Conservation (phyloP, 2,113 vertebrate species). For the Prietella phreatophila region DNA sequence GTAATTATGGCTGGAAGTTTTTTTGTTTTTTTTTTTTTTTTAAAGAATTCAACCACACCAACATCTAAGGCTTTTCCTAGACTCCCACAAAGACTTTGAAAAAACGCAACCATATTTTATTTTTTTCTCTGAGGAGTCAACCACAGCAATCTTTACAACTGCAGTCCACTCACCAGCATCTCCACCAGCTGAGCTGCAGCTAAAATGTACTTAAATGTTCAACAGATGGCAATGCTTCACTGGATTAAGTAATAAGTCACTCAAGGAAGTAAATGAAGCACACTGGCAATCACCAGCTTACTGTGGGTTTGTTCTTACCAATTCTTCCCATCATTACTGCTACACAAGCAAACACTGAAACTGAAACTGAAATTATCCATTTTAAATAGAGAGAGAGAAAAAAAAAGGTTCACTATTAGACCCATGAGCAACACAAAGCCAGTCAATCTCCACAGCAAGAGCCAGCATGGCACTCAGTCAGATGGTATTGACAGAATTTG, state of each 20-base stretch:
- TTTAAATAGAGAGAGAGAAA: not conserved
- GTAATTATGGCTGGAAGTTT: too few relatives aligned
- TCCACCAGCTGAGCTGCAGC: slow-evolving; percentile 22
- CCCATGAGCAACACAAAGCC: not conserved
- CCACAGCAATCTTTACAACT: not conserved
- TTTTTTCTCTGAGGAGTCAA: not conserved
- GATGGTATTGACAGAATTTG: slow-evolving; percentile 13
- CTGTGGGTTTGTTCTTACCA: slow-evolving; percentile 38
- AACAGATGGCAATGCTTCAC: slow-evolving; percentile 53
- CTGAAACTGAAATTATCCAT: not conserved
- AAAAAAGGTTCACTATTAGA: not conserved
- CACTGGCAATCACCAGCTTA: slow-evolving; percentile 22
- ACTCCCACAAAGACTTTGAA: not conserved
- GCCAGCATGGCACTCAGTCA: not conserved
- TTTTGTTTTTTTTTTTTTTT: too few relatives aligned
- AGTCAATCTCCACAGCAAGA: slow-evolving; percentile 10
- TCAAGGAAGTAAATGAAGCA: slow-evolving; percentile 29
- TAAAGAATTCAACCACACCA: not conserved
- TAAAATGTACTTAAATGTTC: slow-evolving; percentile 39
- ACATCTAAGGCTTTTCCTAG: not conserved
- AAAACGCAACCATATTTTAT: not conserved
- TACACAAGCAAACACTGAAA: not conserved
- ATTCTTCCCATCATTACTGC: not conserved
- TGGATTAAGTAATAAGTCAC: slow-evolving; percentile 51
- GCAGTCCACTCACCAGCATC: not conserved